Conservation (phyloP, 2,797 vertebrate genomes). For the Phaenicophaeus curvirostris region DNA sequence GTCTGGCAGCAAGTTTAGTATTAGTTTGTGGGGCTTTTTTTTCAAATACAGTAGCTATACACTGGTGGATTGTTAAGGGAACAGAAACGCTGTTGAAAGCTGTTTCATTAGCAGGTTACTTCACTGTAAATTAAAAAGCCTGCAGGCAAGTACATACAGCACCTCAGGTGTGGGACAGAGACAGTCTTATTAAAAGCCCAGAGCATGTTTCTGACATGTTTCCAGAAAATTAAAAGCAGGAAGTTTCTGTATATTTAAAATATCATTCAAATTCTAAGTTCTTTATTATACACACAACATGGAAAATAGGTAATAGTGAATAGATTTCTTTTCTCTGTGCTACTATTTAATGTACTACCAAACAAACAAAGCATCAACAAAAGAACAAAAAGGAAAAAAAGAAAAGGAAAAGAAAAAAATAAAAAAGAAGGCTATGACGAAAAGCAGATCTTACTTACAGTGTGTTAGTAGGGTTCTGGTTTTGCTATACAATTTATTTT, state of each 20-base stretch:
- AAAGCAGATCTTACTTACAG: not conserved
- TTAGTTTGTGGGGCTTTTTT: not conserved
- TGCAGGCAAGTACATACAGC: not conserved
- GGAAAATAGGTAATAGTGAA: not conserved
- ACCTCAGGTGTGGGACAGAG: not conserved
- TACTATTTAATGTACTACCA: not conserved
- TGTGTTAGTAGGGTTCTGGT: not conserved
- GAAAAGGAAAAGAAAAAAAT: fast-evolving
- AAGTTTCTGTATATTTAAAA: not conserved
- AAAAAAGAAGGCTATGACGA: fast-evolving
- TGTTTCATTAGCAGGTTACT: not conserved
- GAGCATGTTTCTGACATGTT: not conserved
- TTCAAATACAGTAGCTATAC: not conserved
- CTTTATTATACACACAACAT: not conserved
- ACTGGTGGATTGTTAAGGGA: not conserved
- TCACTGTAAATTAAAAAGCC: not conserved
- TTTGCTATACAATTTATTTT: not conserved
- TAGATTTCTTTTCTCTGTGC: not conserved
- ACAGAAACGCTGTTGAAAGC: not conserved
- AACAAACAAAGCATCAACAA: not conserved
- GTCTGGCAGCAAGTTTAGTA: not conserved
- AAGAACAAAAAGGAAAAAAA: no score
- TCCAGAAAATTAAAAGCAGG: not conserved
- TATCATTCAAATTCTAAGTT: not conserved
- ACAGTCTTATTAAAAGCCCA: not conserved